Evolutionary conservation across 2,797 vertebrate genomes (phyloP).

Genomic region (Hemibagrus guttatus): DNA sequence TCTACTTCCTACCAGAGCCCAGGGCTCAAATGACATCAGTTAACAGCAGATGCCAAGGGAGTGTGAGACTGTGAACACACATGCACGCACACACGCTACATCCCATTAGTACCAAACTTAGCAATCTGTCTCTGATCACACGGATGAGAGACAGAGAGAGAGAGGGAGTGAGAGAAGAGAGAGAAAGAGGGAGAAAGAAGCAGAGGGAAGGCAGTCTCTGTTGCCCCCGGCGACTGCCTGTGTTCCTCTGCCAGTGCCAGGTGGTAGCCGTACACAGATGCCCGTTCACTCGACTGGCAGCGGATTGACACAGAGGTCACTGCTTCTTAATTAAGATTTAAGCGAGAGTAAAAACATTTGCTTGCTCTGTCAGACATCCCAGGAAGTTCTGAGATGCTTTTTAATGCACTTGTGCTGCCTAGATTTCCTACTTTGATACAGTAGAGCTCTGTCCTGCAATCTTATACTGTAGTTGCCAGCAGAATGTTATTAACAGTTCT

Average conservation of each 20-base stretch:
- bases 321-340: slow-evolving; percentile 52
- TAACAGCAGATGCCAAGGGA: slow-evolving; percentile 68
- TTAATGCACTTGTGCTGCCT: background rate
- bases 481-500: slow-evolving; percentile 1
- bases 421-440: background rate
- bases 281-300: slow-evolving; percentile 43
- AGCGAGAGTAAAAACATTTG: slow-evolving; percentile 47
- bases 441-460: background rate
- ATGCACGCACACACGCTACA: slow-evolving; percentile 30
- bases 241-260: slow-evolving; percentile 51
- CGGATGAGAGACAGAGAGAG: slow-evolving; percentile 41
- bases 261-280: slow-evolving; percentile 47
- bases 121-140: slow-evolving; percentile 50
- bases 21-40: slow-evolving; percentile 64
- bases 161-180: slow-evolving; percentile 25
- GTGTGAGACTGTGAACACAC: slow-evolving; percentile 38
- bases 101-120: slow-evolving; percentile 44
- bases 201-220: slow-evolving; percentile 41
- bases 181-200: slow-evolving; percentile 33
- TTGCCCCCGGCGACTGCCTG: slow-evolving; percentile 41
- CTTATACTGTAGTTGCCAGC: background rate
- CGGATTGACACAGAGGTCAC: slow-evolving; percentile 44
- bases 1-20: slow-evolving; percentile 51
- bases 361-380: slow-evolving; percentile 34
- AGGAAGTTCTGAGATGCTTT: slow-evolving; percentile 21